These are phyloP conservation scores for Manacus vitellinus DNA, from an alignment of 2,113 vertebrate species.

Conservation along the genomic window DNA sequence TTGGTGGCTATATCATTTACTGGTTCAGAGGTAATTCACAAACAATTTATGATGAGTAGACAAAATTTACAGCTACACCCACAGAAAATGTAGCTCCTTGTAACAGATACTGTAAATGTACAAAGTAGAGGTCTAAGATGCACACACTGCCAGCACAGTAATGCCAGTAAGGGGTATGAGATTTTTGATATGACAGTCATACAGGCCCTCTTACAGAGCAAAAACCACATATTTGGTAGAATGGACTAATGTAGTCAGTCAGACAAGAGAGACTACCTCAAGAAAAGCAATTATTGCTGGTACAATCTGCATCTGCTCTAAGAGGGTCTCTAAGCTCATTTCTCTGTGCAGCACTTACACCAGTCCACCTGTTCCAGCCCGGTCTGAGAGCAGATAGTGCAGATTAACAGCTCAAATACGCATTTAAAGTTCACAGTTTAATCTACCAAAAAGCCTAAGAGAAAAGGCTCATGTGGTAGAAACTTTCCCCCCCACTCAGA, in stretches of 20 bases:
- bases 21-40: neutral
- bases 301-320: neutral
- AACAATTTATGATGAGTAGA: neutral
- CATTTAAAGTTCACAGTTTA: neutral
- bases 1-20: neutral
- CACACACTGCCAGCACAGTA: neutral
- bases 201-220: neutral
- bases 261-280: neutral
- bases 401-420: neutral
- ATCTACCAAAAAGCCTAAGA: constrained; percentile 20
- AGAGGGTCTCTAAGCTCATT: neutral
- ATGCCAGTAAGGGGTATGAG: neutral
- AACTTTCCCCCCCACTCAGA: neutral
- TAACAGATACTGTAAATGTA: neutral
- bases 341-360: neutral
- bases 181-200: neutral
- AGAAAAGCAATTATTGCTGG: constrained; percentile 4
- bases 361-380: neutral
- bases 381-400: neutral
- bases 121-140: neutral
- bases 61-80: neutral
- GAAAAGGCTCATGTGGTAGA: neutral
- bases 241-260: neutral
- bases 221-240: neutral
- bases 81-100: neutral